These are phyloP conservation scores for Drosophila dunni DNA, from an alignment of 1,140 invertebrate genomes.

Conservation along the genomic window DNA sequence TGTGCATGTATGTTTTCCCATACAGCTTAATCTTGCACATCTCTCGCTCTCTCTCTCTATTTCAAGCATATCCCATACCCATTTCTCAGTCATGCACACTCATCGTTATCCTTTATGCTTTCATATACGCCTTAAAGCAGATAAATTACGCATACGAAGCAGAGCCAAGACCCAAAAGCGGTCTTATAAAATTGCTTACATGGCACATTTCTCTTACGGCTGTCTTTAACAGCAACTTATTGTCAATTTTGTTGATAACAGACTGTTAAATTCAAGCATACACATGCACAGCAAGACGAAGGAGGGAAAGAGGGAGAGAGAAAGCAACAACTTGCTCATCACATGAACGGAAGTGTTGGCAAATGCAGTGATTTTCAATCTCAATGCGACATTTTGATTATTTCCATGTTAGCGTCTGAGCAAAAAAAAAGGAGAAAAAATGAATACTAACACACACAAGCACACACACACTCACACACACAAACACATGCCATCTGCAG, in stretches of 20 bases:
- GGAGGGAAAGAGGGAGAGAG: not conserved
- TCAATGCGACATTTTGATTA: constrained; percentile 83
- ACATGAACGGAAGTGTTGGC: constrained; percentile 81
- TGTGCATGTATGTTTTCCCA: not conserved
- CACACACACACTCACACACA: constrained; percentile 24
- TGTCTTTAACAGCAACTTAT: constrained; percentile 82
- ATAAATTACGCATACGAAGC: constrained; percentile 58
- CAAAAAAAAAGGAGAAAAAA: constrained; percentile 53
- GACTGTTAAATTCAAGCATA: constrained; percentile 45
- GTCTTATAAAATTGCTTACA: constrained; percentile 73
- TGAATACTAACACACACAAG: constrained; percentile 38
- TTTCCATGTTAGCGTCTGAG: constrained; percentile 79
- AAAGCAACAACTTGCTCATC: constrained; percentile 78
- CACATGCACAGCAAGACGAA: constrained; percentile 1
- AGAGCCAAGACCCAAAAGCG: constrained; percentile 49
- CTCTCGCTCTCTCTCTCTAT: not conserved
- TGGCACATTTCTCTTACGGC: constrained; percentile 74
- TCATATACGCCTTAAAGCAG: constrained; percentile 41
- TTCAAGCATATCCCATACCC: constrained; percentile 1
- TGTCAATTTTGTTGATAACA: constrained; percentile 79
- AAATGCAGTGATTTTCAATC: constrained; percentile 83
- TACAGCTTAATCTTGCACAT: constrained; percentile 19
- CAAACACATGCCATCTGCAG: constrained; percentile 60
- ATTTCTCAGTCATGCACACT: constrained; percentile 7
- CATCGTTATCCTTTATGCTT: constrained; percentile 13